Evolutionary conservation across 1,140 invertebrate species (phyloP).

Genomic region (Panulirus ornatus): DNA sequence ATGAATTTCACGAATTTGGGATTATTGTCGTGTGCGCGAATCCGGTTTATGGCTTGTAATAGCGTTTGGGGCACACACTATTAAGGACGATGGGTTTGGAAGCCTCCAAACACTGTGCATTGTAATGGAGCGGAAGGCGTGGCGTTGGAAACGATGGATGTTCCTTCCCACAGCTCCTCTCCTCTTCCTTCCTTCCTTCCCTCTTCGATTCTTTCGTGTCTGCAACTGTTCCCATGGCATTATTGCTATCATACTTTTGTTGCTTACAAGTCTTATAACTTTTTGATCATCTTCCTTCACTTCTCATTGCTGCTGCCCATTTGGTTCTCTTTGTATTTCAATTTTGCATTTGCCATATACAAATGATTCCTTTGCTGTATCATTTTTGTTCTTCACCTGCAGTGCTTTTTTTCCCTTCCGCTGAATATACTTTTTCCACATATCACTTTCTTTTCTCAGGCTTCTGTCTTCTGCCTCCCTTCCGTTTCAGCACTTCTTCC

Average conservation of each 20-base stretch:
- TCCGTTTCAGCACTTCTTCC: not conserved
- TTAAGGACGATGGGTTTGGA: conserved; percentile 34
- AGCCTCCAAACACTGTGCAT: not conserved
- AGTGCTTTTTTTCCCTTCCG: not conserved
- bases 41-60: conserved; percentile 41
- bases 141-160: conserved; percentile 20
- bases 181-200: not conserved
- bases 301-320: too few species aligned
- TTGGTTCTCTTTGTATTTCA: too few species aligned
- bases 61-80: conserved; percentile 32
- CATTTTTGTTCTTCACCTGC: not conserved
- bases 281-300: too few species aligned
- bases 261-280: too few species aligned
- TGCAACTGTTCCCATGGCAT: too few species aligned
- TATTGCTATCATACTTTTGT: too few species aligned
- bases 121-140: conserved; percentile 28
- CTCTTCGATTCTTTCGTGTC: too few species aligned
- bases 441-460: too few species aligned
- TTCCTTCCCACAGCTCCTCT: not conserved
- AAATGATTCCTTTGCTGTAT: too few species aligned
- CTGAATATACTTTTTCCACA: too few species aligned
- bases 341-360: too few species aligned
- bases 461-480: not conserved
- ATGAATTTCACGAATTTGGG: conserved; percentile 25
- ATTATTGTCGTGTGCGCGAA: conserved; percentile 30